Evolutionary conservation across 2,113 vertebrate species (phyloP), one percentile per base, ranked within the genome.

Genomic region (Orientallactaga bullata): DNA sequence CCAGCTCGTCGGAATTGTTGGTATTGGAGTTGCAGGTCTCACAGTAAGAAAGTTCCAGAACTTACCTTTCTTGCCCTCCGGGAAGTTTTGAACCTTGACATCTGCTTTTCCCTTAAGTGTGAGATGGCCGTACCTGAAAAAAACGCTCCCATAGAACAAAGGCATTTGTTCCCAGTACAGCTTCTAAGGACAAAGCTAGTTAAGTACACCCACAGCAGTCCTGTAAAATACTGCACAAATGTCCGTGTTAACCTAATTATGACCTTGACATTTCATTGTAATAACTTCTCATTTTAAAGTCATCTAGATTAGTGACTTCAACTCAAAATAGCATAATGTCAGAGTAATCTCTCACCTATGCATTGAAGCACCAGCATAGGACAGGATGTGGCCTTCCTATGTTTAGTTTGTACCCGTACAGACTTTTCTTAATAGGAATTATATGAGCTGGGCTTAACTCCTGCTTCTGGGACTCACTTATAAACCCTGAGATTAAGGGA

Each of bases 1-100:
- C 91, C 99, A 98, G 96, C 98, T 99, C 96, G 98, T 99, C 13
- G 99, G 99, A 91, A 99, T 99, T 73, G 98, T 99, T 78, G 99
- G 99, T 91, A 98, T 99, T 85, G 99, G 98, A 97, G 99, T 99
- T 84, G 99, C 99, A 80, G 99, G 99, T 91, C 98, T 99, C 93
- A 99, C 99, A 99, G 99, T 99, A 96, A 99, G 99, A 98, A 97
- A 96, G 88, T 68, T 82, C 88, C 47, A 74, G 26, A 95, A 94
- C 12, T 66, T 68, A 24, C 9, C 63, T 68, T 76, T 87, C 87
- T 69, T 91, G 13, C n/a, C 77, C 90, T 73, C 32, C 76, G 28
- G 84, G 73, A 81, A 92, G 4, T 63, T 28, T 97, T 91, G 63
- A 84, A 61, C 24, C 26, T 84, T 77, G 82, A 17, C 23, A 76